Base-by-base conservation (phyloP, 2,888 invertebrate genomes). In the Andrena bicolor region DNA sequence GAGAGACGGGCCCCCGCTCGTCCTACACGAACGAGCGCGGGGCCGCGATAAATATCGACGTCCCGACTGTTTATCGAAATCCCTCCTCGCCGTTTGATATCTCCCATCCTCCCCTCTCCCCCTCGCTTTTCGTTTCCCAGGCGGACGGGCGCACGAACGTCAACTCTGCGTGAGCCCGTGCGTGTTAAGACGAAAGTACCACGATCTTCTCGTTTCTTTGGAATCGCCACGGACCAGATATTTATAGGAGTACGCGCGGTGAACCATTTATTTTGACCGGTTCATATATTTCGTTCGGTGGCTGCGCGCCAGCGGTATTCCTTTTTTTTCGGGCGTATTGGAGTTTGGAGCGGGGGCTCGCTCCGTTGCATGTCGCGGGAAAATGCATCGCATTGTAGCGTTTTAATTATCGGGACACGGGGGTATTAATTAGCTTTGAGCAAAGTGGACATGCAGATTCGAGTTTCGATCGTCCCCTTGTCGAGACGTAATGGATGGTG, bases 41-140 rank as follows among this genome's bases (percentile, higher is more conserved):
- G 23, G 48, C 48, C 68, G 71, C 89, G 87, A 89, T 90, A 90
- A 89, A 90, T 90, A 88, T 87, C 83, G 85, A 85, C 80, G 74
- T 81, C 85, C 75, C 81, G 73, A 74, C 76, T 72, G 85, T 85
- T 86, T 85, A 86, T 64, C 75, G 82, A 82, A 85, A 84, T 76
- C 75, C 88, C 84, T 84, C 80, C 56, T 83, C 76, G 70, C 48
- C 13, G 7, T 64, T 68, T 56, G 41, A 53, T 35, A 68, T 35
- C 16, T 41, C 49, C 28, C 4, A 35, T 2, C 7, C 53, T 78
- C 64, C 63, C 35, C 69, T 58, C 63, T 26, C 32, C 60, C 51
- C 23, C 30, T 6, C 13, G 3, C 0, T 20, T 13, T 41, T 35
- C 26, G 16, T 53, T 28, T 35, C 1, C 26, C 23, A 7, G 4